Evolutionary conservation across 2,888 invertebrate species (phyloP), one percentile per base, ranked within the genome.

Genomic region (Scaptomyza parva): DNA sequence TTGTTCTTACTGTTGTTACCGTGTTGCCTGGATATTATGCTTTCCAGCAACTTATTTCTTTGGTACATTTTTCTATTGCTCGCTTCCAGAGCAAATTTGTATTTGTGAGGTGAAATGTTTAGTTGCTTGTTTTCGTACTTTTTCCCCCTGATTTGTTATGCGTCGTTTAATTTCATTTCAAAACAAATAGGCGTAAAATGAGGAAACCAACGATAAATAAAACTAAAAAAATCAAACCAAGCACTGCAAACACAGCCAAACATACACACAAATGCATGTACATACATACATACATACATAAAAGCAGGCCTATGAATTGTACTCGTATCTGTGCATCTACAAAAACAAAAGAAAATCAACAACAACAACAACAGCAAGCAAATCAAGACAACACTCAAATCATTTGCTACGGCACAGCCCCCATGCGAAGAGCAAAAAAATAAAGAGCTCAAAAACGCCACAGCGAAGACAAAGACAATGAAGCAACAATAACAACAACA

Each of bases 141-240:
- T 48, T 55, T 62, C 60, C 67, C 55, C 44, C 73, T 65, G 63
- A 74, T 76, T 80, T 77, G 77, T 68, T 72, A 75, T 84, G 78
- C 78, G 81, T 72, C 86, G 77, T 77, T 84, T 83, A 84, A 79
- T 86, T 86, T 86, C 55, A 77, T 85, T 86, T 78, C 80, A 86
- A 85, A 85, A 87, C 85, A 85, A 85, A 85, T 79, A 73, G 80
- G 78, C 83, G 80, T 74, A 77, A 71, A 86, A 85, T 86, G 85
- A 75, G 78, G 74, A 81, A 85, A 76, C 67, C 71, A 66, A 57
- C 70, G 85, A 85, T 86, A 86, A 85, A 86, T 73, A 81, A 86
- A 78, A 77, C 60, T 67, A 76, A 81, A 77, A 77, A 70, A 66
- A 28, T 11, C 67, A 66, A 54, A 11, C 39, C 24, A 61, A 52